These are phyloP conservation scores for Apostichopus japonicus DNA, from an alignment of 35 echinoderm and acorn worm genomes.

Conservation along the genomic window DNA sequence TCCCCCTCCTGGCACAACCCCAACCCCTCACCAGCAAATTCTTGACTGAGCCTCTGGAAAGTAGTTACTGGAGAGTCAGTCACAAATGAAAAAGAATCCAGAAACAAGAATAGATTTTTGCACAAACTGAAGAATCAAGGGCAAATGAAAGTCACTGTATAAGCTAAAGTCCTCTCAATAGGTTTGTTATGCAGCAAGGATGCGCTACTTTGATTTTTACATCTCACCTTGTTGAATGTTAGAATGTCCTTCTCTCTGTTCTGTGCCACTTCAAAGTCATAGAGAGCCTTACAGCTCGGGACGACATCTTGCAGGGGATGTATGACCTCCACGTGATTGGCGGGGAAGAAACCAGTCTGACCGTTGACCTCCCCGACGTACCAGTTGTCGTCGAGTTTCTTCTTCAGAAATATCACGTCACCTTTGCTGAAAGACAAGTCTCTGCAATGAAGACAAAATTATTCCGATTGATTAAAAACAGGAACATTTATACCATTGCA, in stretches of 20 bases:
- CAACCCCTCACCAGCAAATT: too few relatives aligned
- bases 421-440: slow-evolving; percentile 97
- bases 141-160: too few relatives aligned
- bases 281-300: slow-evolving; percentile 95
- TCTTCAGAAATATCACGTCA: slow-evolving; percentile 82
- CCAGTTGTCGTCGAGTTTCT: slow-evolving; percentile 97
- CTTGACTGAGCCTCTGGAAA: too few relatives aligned
- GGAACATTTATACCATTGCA: too few relatives aligned
- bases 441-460: slow-evolving; percentile 54
- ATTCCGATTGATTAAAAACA: too few relatives aligned
- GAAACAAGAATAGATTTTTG: too few relatives aligned
- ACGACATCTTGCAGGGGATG: slow-evolving; percentile 79
- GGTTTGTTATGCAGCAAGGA: too few relatives aligned
- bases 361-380: slow-evolving; percentile 81
- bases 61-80: too few relatives aligned
- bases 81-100: too few relatives aligned
- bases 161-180: too few relatives aligned
- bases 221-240: slow-evolving; percentile 86
- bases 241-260: slow-evolving; percentile 91
- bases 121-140: too few relatives aligned
- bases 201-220: neutral
- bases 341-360: slow-evolving; percentile 87
- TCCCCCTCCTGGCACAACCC: too few relatives aligned
- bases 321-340: slow-evolving; percentile 86
- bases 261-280: slow-evolving; percentile 94